Evolutionary conservation across 1,140 invertebrate genomes (phyloP), one percentile per base, ranked within the genome.

Genomic region (Neodiprion lecontei): DNA sequence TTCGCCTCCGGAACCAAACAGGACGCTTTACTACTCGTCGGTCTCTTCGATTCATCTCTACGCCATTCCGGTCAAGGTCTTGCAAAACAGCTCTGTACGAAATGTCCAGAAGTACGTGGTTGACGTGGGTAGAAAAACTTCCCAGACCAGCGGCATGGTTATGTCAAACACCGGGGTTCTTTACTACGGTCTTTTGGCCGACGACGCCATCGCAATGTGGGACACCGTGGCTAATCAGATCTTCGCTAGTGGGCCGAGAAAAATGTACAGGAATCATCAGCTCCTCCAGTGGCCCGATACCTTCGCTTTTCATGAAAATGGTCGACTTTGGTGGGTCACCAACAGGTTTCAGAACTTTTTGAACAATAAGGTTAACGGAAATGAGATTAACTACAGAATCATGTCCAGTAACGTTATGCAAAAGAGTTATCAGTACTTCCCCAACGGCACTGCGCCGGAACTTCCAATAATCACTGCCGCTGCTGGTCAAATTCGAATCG

Each of bases 211-310:
- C 40, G 90, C 90, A 2, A 90, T 89, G 82, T 94, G 93, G 92
- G 92, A 94, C 79, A 91, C 89, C 23, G 88, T 83, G 50, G 80
- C 61, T 0, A 74, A 79, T 76, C 70, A 76, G 0, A 85, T 88
- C 11, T 88, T 87, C 53, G 81, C 75, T 1, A 87, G 81, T 0
- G 87, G 91, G 3, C 90, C 91, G 75, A 85, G 90, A 17, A 89
- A 93, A 23, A 91, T 94, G 66, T 90, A 92, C 4, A 87, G 90
- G 70, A 92, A 94, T 83, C 88, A 90, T 11, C 89, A 88, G 40
- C 90, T 91, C 67, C 91, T 94, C 80, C 92, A 94, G 80, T 95
- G 93, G 93, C 90, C 93, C 0, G 91, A 92, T 77, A 90, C 90
- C n/a, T 94, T 95, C 79, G 90, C 90, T 7, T 92, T 94, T 77